Evolutionary conservation across 2,797 vertebrate genomes (phyloP), one percentile per base, ranked within the genome.

Genomic region (Tauraco hartlaubi): DNA sequence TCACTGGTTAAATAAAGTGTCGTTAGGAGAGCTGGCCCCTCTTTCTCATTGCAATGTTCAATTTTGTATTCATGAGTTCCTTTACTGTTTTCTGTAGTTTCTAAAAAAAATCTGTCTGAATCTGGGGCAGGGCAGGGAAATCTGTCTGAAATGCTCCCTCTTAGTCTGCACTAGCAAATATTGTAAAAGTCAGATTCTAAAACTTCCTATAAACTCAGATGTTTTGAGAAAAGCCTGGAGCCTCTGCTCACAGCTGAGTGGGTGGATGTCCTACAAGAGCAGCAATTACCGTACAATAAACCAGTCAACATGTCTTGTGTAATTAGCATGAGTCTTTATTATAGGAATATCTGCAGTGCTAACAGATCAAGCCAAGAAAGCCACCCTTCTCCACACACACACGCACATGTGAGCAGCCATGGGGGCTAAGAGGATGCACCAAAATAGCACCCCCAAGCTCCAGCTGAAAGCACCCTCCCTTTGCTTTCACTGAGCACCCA

Each of bases 251-350:
- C 29, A 75, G 66, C 43, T 1, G 2, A 67, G 94, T 90, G 89
- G 87, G 92, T 66, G 83, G 77, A 35, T 93, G 94, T 94, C 96
- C 95, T 90, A 80, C 74, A 96, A 96, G 63, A 88, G 74, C 80
- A 88, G 80, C 88, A 77, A 77, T 95, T 95, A 79, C 18, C 10
- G 68, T 64, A 55, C 51, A 88, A 90, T 86, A 93, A 96, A 90
- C 56, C 14, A 90, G 71, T 90, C 91, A 94, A 88, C 88, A 19
- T 11, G 48, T 73, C 94, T 95, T 79, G 49, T 84, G 83, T 84
- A 79, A 94, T 79, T 79, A 79, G 37, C 26, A 8, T 17, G 62
- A 54, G 51, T 86, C 46, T 83, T 90, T 84, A 31, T 88, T 84
- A 15, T 12, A 71, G 59, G 41, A 61, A 46, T 46, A 79, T 56